Evolutionary conservation across 2,888 invertebrate genomes (phyloP).

Genomic region (Drosophila koepferae): DNA sequence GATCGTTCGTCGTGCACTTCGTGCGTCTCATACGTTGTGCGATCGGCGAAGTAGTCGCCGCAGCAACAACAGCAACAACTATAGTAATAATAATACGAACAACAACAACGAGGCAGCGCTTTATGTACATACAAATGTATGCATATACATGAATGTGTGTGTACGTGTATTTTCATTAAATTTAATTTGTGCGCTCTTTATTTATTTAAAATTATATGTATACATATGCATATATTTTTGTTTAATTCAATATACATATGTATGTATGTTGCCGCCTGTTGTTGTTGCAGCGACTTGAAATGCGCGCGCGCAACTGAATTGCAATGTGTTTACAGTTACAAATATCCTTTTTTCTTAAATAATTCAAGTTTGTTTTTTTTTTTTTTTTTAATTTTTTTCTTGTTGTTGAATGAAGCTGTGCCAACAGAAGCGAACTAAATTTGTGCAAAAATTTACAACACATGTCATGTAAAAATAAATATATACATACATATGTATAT

Average conservation of each 20-base stretch:
- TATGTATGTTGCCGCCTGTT: conserved; percentile 35
- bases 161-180: conserved; percentile 34
- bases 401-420: conserved; percentile 15
- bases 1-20: conserved; percentile 61
- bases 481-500: not conserved
- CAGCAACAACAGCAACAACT: conserved; percentile 13
- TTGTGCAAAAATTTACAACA: conserved; percentile 36
- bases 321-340: conserved; percentile 15
- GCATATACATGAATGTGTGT: conserved; percentile 6
- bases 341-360: conserved; percentile 11
- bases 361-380: conserved; percentile 16
- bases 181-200: conserved; percentile 37
- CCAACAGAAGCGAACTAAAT: conserved; percentile 19
- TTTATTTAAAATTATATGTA: conserved; percentile 13
- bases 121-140: not conserved
- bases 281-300: conserved; percentile 18
- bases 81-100: conserved; percentile 16
- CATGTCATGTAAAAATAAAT: conserved; percentile 25
- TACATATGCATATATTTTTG: conserved; percentile 16
- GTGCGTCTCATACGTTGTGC: conserved; percentile 39
- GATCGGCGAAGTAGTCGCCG: conserved; percentile 17
- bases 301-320: conserved; percentile 55
- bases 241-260: conserved; percentile 29
- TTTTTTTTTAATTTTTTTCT: conserved; percentile 7
- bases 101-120: conserved; percentile 23